These are phyloP conservation scores for Galaxea fascicularis DNA, from an alignment of 92 coral and sea anemone genomes.

Conservation along the genomic window DNA sequence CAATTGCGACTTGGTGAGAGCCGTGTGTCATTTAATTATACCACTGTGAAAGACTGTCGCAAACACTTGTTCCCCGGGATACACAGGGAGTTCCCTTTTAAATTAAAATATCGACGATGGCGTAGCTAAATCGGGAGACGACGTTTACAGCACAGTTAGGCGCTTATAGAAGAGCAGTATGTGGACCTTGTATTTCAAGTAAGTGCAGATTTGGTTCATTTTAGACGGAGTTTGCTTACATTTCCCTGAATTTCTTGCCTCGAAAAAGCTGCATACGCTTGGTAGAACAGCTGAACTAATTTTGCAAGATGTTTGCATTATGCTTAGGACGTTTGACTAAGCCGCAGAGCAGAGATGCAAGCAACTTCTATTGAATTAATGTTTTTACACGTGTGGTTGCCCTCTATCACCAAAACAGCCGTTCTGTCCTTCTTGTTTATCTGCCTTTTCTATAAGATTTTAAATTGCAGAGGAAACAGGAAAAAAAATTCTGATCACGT, in stretches of 20 bases:
- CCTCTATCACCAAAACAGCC: constrained; percentile 35
- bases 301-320: constrained; percentile 47
- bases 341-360: constrained; percentile 44
- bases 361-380: constrained; percentile 23
- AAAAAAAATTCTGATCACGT: constrained; percentile 25
- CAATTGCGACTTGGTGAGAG: constrained; percentile 8
- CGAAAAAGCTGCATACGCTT: constrained; percentile 20
- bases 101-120: constrained; percentile 31
- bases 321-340: constrained; percentile 16
- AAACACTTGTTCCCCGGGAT: constrained; percentile 55
- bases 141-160: constrained; percentile 5
- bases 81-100: constrained; percentile 25
- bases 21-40: constrained; percentile 26
- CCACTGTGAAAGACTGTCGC: background rate
- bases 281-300: constrained; percentile 13
- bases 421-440: constrained; percentile 26
- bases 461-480: background rate
- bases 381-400: constrained; percentile 28
- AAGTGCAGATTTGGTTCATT: constrained; percentile 21
- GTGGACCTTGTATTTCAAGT: constrained; percentile 37
- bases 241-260: constrained; percentile 1
- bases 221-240: constrained; percentile 32
- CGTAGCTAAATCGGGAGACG: constrained; percentile 14
- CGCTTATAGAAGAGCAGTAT: constrained; percentile 5
- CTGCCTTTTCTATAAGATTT: constrained; percentile 1